These are phyloP conservation scores for Chrysina gloriosa DNA, from an alignment of 2,888 invertebrate genomes.

Conservation along the genomic window DNA sequence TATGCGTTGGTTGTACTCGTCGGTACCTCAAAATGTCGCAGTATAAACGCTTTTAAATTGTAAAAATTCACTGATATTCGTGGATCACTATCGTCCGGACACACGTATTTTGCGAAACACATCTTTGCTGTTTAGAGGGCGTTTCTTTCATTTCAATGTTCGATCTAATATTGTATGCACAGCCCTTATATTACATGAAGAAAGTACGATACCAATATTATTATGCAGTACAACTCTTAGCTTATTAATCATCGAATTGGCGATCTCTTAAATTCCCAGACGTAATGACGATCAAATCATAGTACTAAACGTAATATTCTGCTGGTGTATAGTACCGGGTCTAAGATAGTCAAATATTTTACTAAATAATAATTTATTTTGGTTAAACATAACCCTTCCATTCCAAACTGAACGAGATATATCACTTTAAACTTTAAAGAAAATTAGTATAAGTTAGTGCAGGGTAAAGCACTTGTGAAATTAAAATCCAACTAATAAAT, in stretches of 20 bases:
- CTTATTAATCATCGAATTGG: not conserved
- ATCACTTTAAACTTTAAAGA: no score
- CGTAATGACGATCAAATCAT: not conserved
- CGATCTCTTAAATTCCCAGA: no score
- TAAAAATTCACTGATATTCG: constrained; percentile 17
- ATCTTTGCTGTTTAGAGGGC: constrained; percentile 48
- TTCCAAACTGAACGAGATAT: no score
- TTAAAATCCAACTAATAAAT: no score
- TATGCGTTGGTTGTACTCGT: no score
- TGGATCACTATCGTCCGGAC: constrained; percentile 18
- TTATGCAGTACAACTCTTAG: no score
- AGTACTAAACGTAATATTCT: not conserved
- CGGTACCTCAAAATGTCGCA: no score
- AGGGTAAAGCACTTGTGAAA: no score
- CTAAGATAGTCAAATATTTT: not conserved
- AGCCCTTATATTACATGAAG: constrained; percentile 52
- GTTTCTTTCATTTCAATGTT: constrained; percentile 46
- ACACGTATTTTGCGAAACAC: constrained; percentile 34
- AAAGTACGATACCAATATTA: constrained; percentile 3
- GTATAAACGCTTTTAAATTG: no score
- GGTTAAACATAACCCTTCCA: not conserved
- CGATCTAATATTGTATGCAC: constrained; percentile 51
- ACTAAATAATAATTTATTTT: not conserved
- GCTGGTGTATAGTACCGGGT: constrained; percentile 16
- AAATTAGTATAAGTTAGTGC: no score